Evolutionary conservation across 1,140 invertebrate species (phyloP), one percentile per base, ranked within the genome.

Genomic region (Wiebesia pumilae): DNA sequence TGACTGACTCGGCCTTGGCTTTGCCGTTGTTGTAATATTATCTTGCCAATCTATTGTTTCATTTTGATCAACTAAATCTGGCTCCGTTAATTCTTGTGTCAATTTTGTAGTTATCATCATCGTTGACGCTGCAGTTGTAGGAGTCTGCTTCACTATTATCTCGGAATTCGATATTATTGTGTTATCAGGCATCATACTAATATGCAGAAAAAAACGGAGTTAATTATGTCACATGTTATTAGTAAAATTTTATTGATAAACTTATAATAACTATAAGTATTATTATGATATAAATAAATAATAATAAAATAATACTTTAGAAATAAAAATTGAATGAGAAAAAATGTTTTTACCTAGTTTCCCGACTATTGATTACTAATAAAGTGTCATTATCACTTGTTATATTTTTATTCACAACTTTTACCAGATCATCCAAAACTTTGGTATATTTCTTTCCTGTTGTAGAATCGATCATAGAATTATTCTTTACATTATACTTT

Each of bases 1-100:
- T 30, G 89, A 12, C 54, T 83, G 83, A 19, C 24, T 71, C 27
- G 6, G 43, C 43, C 81, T 87, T 38, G 91, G 88, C 69, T 91
- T 91, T 27, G 79, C 67, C 30, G 92, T 90, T 24, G 90, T 89
- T 0, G 75, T 71, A 14, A 84, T 87, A 16, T 80, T 87, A n/a
- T 92, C 89, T 30, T 88, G 88, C 89, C 88, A 90, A n/a, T 93
- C 90, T n/a, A 89, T 89, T 51, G 77, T 71, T 73, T 91, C 89
- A n/a, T 65, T 71, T 1, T 75, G 40, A 85, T 88, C 86, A 24
- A 65, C 19, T 3, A 67, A 24, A 69, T 87, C 43, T 0, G 30
- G 27, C 73, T 88, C 89, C 10, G 71, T 83, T 19, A 86, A 58
- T 69, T 84, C 27, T 16, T 83, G 58, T 3, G 86, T 87, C 19